Base-by-base conservation (phyloP, 2,888 invertebrate genomes). In the Beris chalybata region DNA sequence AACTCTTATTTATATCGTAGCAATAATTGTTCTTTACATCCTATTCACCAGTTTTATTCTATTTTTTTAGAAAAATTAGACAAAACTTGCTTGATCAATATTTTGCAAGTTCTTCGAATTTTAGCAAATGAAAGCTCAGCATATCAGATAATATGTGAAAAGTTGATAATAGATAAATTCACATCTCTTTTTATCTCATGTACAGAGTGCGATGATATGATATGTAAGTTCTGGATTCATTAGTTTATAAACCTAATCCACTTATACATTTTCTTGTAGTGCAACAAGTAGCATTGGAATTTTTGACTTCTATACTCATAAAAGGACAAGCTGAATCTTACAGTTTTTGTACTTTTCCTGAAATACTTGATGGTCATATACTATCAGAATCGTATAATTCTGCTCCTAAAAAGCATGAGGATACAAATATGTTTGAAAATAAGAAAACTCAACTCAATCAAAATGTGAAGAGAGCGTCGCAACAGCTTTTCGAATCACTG, bases 301-400 rank as follows among this genome's bases (percentile, higher is more conserved):
- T 69, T 5, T 11, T 70, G n/a, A 54, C 44, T 15, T 48, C 67
- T n/a, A 22, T 70, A 9, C 45, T 67, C 4, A 31, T 65, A 9
- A 70, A 66, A 58, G 43, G 58, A 4, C 67, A 70, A 64, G 38
- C 22, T n/a, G 52, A 64, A 47, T 15, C 7, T 3, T 57, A 13
- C 30, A 63, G 57, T 13, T 66, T 66, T 52, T 11, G n/a, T 12
- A 54, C 54, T 22, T 58, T 70, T 48, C 45, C 63, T 12, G 13
- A 48, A n/a, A 43, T 68, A 44, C 12, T 70, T 5, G 69, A 70
- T 58, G 45, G n/a, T 4, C 58, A 52, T 6, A n/a, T 56, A 43
- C 30, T 65, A 29, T n/a, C 29, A 12, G 12, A n/a, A 31, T 4
- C 6, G 13, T 13, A 52, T 15, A 32, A 38, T 31, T 7, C 47